Evolutionary conservation across 2,113 vertebrate genomes (phyloP).

Genomic region (Vireo altiloquus): DNA sequence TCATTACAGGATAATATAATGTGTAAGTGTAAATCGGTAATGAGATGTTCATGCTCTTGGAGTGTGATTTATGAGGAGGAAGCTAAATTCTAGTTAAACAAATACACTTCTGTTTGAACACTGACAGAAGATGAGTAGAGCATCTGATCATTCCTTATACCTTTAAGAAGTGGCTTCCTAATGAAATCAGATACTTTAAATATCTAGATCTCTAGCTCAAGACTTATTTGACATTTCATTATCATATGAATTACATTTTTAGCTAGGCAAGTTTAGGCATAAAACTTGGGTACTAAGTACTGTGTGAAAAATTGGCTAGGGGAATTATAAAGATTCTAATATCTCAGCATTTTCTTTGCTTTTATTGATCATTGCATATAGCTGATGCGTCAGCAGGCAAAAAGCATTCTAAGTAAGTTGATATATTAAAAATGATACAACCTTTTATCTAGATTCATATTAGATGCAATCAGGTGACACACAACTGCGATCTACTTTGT

Average conservation of each 20-base stretch:
- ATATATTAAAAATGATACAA: constrained; percentile 46
- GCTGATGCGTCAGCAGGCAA: constrained; percentile 40
- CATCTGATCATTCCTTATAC: constrained; percentile 16
- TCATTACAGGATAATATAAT: constrained; percentile 39
- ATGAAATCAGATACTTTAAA: constrained; percentile 44
- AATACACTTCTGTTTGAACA: constrained; percentile 38
- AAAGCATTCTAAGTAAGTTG: constrained; percentile 27
- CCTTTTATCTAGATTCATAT: constrained; percentile 57
- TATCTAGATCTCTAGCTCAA: neutral
- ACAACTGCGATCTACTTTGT: constrained; percentile 15
- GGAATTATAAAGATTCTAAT: constrained; percentile 37
- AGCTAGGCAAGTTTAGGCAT: neutral
- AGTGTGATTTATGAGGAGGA: constrained; percentile 47
- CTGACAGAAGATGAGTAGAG: constrained; percentile 22
- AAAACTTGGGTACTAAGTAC: constrained; percentile 16
- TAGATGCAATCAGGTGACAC: constrained; percentile 7
- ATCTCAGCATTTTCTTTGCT: constrained; percentile 31
- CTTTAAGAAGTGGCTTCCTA: constrained; percentile 41
- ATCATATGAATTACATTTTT: constrained; percentile 32
- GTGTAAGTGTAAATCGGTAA: constrained; percentile 26
- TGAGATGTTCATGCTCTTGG: constrained; percentile 33
- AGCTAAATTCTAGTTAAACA: constrained; percentile 32
- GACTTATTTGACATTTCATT: constrained; percentile 53
- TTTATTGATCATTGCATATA: constrained; percentile 38
- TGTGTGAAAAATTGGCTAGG: constrained; percentile 34